phyloP scores from a whole-genome alignment of 2,113 vertebrate species.

The Phaethon lepturus region DNA sequence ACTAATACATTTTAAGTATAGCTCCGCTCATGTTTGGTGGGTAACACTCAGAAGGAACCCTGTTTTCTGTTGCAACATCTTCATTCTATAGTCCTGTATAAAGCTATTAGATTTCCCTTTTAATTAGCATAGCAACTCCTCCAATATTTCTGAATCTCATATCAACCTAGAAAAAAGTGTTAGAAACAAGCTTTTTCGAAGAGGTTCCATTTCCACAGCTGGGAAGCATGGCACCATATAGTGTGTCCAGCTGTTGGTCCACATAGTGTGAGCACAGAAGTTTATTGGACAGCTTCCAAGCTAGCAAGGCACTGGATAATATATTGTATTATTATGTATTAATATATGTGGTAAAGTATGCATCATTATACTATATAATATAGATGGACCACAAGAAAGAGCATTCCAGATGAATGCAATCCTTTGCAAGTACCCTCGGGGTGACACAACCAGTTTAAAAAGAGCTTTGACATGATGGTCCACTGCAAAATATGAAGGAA shows the following conservation, averaged over 20 bases:
- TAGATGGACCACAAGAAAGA: neutral
- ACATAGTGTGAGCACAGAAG: neutral
- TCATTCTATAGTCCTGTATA: neutral
- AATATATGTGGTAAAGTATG: neutral
- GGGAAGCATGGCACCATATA: neutral
- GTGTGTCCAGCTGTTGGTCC: neutral
- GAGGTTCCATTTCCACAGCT: neutral
- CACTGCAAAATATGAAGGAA: neutral
- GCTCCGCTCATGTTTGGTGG: neutral
- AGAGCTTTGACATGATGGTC: neutral
- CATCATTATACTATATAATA: neutral
- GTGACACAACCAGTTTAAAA: neutral
- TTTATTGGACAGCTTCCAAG: neutral
- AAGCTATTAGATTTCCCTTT: neutral
- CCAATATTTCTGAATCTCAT: neutral
- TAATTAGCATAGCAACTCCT: neutral
- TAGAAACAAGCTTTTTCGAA: neutral
- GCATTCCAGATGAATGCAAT: neutral
- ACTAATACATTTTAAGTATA: neutral
- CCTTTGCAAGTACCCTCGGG: neutral
- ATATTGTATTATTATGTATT: neutral
- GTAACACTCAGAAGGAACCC: neutral
- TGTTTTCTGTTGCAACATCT: neutral
- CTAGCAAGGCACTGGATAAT: neutral
- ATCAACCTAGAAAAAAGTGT: neutral